Conservation (phyloP, 2,113 vertebrate species). For the Lamprotornis superbus region DNA sequence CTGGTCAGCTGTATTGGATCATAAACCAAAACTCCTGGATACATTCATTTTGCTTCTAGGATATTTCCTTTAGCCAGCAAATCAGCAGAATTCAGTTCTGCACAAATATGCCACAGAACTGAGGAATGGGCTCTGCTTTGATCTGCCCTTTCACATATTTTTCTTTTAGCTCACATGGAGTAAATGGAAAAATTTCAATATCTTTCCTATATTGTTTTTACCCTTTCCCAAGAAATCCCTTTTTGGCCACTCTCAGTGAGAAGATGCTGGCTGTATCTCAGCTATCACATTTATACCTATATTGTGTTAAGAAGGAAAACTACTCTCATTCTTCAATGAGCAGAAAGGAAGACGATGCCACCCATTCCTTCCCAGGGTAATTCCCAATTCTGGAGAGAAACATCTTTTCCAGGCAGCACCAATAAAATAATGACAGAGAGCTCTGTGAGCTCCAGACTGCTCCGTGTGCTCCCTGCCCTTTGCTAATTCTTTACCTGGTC, state of each 20-base stretch:
- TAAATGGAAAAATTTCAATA: neutral
- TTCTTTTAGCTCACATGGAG: neutral
- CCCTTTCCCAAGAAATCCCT: neutral
- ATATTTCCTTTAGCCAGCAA: neutral
- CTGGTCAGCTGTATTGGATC: neutral
- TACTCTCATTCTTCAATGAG: neutral
- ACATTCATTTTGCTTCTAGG: neutral
- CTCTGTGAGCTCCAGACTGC: neutral
- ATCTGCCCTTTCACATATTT: neutral
- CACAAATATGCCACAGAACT: neutral
- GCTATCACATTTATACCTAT: neutral
- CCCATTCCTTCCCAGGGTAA: neutral
- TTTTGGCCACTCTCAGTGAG: neutral
- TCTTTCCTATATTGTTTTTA: neutral
- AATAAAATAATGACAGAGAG: neutral
- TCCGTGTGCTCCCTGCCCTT: neutral
- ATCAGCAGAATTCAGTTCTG: neutral
- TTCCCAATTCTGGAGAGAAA: neutral
- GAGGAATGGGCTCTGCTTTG: neutral
- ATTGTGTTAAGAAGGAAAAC: neutral
- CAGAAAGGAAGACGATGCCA: neutral
- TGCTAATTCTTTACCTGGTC: conserved; percentile 1
- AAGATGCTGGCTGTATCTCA: neutral
- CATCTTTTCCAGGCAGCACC: neutral
- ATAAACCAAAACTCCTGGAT: neutral